A percentile compares a stretch with the other conserved stretches of the same genome.
These are phyloP conservation scores for Aspiorhynchus laticeps DNA, from an alignment of 2,113 vertebrate species.

Conservation along the genomic window DNA sequence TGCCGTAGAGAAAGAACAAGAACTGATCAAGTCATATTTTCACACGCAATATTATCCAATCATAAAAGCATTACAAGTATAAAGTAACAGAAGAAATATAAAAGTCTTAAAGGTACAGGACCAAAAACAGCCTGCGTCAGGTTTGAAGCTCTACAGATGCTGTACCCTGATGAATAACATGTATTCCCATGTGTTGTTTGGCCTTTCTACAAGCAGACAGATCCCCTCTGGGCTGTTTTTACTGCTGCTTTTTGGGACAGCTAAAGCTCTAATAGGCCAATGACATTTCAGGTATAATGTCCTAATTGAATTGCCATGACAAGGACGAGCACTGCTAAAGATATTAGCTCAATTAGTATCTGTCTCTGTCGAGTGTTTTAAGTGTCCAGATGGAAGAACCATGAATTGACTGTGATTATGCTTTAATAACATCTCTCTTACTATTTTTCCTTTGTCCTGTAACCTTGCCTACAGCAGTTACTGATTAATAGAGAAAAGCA, in stretches of 20 bases:
- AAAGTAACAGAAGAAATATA: background rate
- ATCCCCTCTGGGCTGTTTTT: constrained; percentile 44
- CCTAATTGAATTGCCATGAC: constrained; percentile 64
- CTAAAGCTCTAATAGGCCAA: constrained; percentile 57
- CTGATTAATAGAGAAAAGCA: constrained; percentile 15
- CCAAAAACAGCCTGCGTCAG: background rate
- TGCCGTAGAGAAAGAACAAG: constrained; percentile 54
- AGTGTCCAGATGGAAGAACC: constrained; percentile 31
- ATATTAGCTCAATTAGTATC: constrained; percentile 53
- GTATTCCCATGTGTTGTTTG: constrained; percentile 8
- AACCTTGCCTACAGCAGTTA: background rate
- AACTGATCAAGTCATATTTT: background rate
- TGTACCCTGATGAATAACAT: background rate
- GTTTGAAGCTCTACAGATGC: background rate
- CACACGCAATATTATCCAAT: background rate
- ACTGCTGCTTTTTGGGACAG: constrained; percentile 1
- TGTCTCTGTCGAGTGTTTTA: constrained; percentile 35
- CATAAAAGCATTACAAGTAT: background rate
- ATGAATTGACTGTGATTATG: background rate
- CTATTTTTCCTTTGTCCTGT: background rate
- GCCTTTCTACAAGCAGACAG: constrained; percentile 22
- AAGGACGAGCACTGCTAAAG: constrained; percentile 21
- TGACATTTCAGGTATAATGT: constrained; percentile 70
- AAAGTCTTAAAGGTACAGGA: background rate
- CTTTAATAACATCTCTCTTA: background rate